phyloP scores from a whole-genome alignment of 2,113 vertebrate genomes.

The Zingel zingel region DNA sequence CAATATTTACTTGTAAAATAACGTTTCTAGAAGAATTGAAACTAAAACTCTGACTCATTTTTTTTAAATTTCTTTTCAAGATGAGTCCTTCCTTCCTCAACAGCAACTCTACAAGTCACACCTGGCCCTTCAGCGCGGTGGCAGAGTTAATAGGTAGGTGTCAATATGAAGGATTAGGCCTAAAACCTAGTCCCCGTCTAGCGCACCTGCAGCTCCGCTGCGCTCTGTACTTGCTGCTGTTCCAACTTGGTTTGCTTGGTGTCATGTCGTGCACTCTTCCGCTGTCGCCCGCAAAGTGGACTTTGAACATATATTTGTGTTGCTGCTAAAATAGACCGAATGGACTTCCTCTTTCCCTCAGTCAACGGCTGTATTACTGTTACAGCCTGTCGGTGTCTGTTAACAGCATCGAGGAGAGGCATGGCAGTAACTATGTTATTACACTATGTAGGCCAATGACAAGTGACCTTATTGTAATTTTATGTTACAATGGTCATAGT shows the following conservation, averaged over 20 bases:
- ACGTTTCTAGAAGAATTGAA: background rate
- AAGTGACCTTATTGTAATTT: background rate
- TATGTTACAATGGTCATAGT: background rate
- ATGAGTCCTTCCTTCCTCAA: conserved; percentile 87
- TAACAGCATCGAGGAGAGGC: fast-evolving
- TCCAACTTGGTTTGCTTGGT: background rate
- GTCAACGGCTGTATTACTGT: background rate
- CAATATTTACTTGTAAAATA: background rate
- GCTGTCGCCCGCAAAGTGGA: conserved; percentile 18
- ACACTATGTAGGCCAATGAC: background rate
- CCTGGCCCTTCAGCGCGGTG: conserved; percentile 88
- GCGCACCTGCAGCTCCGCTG: conserved; percentile 30
- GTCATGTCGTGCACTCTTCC: conserved; percentile 23
- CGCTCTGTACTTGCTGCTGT: fast-evolving
- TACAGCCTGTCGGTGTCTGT: background rate
- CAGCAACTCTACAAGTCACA: conserved; percentile 88
- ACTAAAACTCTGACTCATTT: background rate
- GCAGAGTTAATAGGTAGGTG: conserved; percentile 82
- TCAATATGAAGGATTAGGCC: fast-evolving
- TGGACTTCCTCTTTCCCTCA: conserved; percentile 61
- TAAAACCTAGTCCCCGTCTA: background rate
- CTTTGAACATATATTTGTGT: conserved; percentile 5
- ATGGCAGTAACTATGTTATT: background rate
- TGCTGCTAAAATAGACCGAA: conserved; percentile 13
- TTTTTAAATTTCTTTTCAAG: conserved; percentile 58